Evolutionary conservation across 2,797 vertebrate genomes (phyloP).

Genomic region (Sus cebifrons): DNA sequence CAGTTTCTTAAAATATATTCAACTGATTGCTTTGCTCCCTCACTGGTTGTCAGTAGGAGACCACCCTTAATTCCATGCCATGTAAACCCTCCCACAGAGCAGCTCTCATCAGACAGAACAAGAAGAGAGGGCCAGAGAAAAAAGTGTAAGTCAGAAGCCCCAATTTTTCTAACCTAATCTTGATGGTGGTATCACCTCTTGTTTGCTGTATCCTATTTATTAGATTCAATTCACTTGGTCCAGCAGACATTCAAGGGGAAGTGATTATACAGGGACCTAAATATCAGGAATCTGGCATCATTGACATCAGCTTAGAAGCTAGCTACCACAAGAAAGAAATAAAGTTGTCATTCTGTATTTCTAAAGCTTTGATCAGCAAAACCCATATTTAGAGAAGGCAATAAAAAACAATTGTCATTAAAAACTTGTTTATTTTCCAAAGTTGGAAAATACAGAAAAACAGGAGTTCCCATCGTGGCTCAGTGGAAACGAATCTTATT

Average conservation of each 20-base stretch:
- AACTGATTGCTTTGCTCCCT: neutral
- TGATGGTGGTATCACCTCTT: neutral
- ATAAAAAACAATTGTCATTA: neutral
- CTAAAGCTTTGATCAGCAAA: neutral
- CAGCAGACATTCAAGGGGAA: neutral
- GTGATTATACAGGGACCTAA: neutral
- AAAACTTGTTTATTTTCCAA: neutral
- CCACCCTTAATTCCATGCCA: neutral
- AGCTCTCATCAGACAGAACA: neutral
- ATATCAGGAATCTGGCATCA: neutral
- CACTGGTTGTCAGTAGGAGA: neutral
- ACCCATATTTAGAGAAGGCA: neutral
- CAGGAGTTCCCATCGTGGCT: no score
- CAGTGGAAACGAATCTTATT: no score
- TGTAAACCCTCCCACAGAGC: neutral
- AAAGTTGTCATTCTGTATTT: neutral
- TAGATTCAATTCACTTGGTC: neutral
- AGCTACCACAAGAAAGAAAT: neutral
- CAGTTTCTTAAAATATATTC: neutral
- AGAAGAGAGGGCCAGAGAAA: neutral
- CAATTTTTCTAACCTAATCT: neutral
- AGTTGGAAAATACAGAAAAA: conserved; percentile 8
- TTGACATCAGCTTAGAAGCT: neutral
- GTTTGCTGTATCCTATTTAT: neutral
- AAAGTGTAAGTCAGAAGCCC: neutral